Conservation (phyloP, 2,888 invertebrate species). For the Neria commutata region DNA sequence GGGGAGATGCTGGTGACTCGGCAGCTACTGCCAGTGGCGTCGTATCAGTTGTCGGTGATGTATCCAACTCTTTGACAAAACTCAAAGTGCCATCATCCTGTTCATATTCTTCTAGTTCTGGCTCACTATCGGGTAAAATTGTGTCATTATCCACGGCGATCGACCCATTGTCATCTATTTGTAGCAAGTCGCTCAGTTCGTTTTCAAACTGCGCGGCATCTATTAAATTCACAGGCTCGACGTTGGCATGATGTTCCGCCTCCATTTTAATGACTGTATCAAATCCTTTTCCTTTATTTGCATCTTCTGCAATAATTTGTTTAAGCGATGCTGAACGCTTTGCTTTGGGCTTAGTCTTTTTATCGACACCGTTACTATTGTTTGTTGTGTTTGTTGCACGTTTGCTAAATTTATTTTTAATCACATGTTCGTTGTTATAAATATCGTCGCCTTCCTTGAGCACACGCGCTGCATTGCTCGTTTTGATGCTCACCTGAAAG, state of each 20-base stretch:
- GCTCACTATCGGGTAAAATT: background rate
- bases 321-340: background rate
- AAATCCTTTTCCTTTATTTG: background rate
- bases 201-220: slow-evolving; percentile 31
- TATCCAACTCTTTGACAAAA: slow-evolving; percentile 30
- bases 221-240: background rate
- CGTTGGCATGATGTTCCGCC: background rate
- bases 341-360: slow-evolving; percentile 22
- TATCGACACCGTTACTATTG: background rate
- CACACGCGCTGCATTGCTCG: slow-evolving; percentile 42
- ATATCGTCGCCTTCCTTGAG: slow-evolving; percentile 44
- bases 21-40: background rate
- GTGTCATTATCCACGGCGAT: slow-evolving; percentile 17
- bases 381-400: slow-evolving; percentile 19
- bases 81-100: slow-evolving; percentile 35
- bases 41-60: slow-evolving; percentile 10
- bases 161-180: background rate
- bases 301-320: background rate
- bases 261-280: background rate
- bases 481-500: slow-evolving; percentile 25
- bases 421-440: slow-evolving; percentile 53
- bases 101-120: slow-evolving; percentile 12
- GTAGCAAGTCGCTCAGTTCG: slow-evolving; percentile 20
- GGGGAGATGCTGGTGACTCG: slow-evolving; percentile 18
- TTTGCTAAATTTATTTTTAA: slow-evolving; percentile 40